Percentiles rank a stretch among this genome's conserved stretches.
Evolutionary conservation across 2,113 vertebrate species (phyloP).

Genomic region (Ptychochromis oligacanthus): DNA sequence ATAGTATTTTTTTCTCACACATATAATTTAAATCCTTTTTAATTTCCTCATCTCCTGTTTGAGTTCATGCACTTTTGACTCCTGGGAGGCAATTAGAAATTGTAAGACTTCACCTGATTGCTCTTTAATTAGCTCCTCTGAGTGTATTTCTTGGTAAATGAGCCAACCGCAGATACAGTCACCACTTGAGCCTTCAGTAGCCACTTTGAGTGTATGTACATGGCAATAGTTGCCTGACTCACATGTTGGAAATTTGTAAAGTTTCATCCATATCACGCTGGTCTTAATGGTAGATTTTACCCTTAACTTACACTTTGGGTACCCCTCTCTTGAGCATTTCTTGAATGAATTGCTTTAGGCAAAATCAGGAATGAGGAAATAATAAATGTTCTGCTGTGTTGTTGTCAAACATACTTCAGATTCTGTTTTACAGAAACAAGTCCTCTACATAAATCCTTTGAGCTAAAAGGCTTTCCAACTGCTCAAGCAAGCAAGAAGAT

Average conservation of each 20-base stretch:
- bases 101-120: conserved; percentile 65
- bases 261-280: neutral
- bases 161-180: conserved; percentile 29
- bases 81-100: conserved; percentile 70
- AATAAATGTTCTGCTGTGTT: neutral
- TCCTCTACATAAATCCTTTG: conserved; percentile 25
- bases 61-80: conserved; percentile 44
- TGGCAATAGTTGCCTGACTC: conserved; percentile 26
- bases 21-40: neutral
- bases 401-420: neutral
- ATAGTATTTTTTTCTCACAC: neutral
- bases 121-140: conserved; percentile 72
- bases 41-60: conserved; percentile 14
- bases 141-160: conserved; percentile 54
- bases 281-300: conserved; percentile 11
- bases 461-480: conserved; percentile 45
- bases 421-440: neutral
- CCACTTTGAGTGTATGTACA: conserved; percentile 15
- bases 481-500: conserved; percentile 43
- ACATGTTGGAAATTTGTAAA: conserved; percentile 18
- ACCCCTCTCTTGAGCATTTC: neutral
- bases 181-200: conserved; percentile 30
- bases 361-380: conserved; percentile 11
- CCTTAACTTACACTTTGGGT: neutral
- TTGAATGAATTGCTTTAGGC: conserved; percentile 11